Evolutionary conservation across 2,797 vertebrate species (phyloP).

Genomic region (Uromys caudimaculatus): DNA sequence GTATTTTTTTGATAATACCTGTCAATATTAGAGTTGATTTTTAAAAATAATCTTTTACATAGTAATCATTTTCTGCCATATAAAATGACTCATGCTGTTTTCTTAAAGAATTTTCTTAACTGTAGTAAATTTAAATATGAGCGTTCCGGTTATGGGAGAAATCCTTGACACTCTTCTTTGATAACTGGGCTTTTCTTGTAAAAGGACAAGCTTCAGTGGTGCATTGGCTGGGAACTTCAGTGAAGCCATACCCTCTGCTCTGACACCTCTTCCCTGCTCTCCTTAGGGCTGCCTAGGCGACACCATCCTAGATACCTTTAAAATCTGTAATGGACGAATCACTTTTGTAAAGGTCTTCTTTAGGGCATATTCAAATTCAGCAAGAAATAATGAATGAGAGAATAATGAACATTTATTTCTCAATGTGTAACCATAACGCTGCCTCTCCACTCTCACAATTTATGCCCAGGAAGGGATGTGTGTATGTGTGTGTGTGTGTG

Average conservation of each 20-base stretch:
- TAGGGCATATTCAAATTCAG: constrained; percentile 76
- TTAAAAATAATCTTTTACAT: background rate
- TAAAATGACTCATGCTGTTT: background rate
- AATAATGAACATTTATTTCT: constrained; percentile 83
- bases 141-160: background rate
- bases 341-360: constrained; percentile 39
- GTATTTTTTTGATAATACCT: background rate
- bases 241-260: fast-evolving
- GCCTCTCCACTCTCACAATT: constrained; percentile 82
- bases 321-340: background rate
- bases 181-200: too few relatives aligned
- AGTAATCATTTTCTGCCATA: background rate
- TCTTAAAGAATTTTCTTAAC: background rate
- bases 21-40: background rate
- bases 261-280: background rate
- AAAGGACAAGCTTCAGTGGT: fast-evolving
- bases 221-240: fast-evolving
- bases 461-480: constrained; percentile 70
- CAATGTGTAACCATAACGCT: constrained; percentile 72
- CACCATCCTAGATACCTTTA: background rate
- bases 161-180: background rate
- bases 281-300: background rate
- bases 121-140: background rate
- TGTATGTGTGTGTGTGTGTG: background rate
- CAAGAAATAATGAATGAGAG: constrained; percentile 79